Evolutionary conservation across 2,797 vertebrate genomes (phyloP).

Genomic region (Sebastes iracundus): DNA sequence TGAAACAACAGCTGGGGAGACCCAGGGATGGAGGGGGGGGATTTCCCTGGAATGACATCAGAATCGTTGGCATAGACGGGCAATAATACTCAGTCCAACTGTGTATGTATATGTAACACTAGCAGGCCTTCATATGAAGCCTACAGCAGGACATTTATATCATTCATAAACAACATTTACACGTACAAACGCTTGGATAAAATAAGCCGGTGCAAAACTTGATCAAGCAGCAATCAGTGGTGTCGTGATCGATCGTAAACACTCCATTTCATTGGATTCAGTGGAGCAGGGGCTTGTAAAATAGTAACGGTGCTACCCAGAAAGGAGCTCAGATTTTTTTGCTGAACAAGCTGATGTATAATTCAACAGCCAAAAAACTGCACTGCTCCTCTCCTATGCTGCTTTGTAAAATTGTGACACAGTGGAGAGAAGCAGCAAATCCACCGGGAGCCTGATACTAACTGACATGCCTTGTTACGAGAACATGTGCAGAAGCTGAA

Average conservation of each 20-base stretch:
- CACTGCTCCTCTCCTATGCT: conserved; percentile 37
- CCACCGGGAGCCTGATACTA: conserved; percentile 5
- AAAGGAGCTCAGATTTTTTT: conserved; percentile 58
- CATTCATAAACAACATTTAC: background rate
- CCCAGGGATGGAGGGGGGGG: conserved; percentile 42
- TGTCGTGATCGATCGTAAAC: conserved; percentile 27
- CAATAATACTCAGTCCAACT: conserved; percentile 62
- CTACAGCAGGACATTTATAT: background rate
- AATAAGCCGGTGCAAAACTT: conserved; percentile 21
- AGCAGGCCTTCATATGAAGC: background rate
- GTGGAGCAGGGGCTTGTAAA: conserved; percentile 42
- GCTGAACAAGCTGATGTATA: conserved; percentile 78
- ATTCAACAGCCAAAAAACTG: conserved; percentile 72
- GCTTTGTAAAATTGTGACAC: conserved; percentile 37
- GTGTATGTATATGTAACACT: background rate
- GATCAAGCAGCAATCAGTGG: conserved; percentile 2
- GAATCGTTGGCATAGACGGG: conserved; percentile 50
- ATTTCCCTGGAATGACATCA: conserved; percentile 79
- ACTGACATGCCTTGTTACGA: background rate
- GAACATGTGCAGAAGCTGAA: conserved; percentile 7
- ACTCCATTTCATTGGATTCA: conserved; percentile 38
- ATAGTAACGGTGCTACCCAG: conserved; percentile 37
- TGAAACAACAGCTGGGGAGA: conserved; percentile 79
- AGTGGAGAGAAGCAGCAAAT: conserved; percentile 19
- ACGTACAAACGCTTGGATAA: background rate